Evolutionary conservation across 2,113 vertebrate genomes (phyloP).

Genomic region (Oenanthe melanoleuca): DNA sequence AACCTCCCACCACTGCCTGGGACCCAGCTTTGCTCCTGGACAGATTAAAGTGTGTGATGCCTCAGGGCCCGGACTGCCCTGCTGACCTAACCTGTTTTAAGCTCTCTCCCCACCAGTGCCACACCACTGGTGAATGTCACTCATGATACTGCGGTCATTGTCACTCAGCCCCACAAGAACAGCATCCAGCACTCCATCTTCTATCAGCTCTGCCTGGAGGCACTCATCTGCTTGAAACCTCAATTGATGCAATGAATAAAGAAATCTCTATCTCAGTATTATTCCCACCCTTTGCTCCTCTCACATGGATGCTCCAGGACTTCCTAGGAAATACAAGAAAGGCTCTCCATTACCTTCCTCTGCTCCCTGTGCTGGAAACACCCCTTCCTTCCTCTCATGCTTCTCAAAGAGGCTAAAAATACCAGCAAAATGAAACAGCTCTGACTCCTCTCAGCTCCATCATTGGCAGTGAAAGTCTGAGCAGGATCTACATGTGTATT

Average conservation of each 20-base stretch:
- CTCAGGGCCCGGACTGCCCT: not conserved
- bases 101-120: not conserved
- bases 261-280: not conserved
- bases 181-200: not conserved
- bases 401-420: slow-evolving; percentile 13
- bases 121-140: not conserved
- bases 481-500: not conserved
- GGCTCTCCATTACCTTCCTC: not conserved
- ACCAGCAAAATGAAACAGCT: not conserved
- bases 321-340: not conserved
- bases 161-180: not conserved
- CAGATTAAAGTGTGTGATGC: not conserved
- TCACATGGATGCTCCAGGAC: not conserved
- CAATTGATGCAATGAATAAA: not conserved
- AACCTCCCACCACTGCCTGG: not conserved
- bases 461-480: not conserved
- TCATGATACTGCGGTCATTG: not conserved
- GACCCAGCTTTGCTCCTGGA: not conserved
- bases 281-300: not conserved
- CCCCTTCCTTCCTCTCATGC: not conserved
- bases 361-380: not conserved
- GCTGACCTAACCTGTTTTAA: not conserved
- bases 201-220: not conserved
- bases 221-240: not conserved
- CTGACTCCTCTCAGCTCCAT: not conserved